Evolutionary conservation across 2,797 vertebrate genomes (phyloP), one percentile per base, ranked within the genome.

Genomic region (Fratercula arctica): DNA sequence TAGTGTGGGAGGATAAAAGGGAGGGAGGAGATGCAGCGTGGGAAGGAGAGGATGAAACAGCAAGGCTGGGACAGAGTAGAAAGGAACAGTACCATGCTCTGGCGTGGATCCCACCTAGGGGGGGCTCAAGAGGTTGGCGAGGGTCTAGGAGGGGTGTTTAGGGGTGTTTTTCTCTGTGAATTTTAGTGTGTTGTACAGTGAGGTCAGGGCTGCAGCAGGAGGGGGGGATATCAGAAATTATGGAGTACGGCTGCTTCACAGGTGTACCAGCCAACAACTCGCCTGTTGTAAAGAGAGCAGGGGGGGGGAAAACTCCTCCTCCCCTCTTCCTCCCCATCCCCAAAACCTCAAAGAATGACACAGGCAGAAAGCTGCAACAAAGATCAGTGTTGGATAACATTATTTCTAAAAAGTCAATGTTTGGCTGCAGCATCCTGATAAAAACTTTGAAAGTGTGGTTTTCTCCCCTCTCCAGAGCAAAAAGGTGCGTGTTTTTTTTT

Each of bases 191-290:
- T 25, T 35, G 21, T 17, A 7, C 1, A 26, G 37, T 2, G 28
- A 74, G 21, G 16, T 16, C 16, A 50, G 18, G 21, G 59, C 61
- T 88, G 31, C 25, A 76, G 39, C 29, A 17, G 41, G 25, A 51
- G 19, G 24, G 14, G 33, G 33, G 5, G 4, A 28, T 48, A 28
- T 19, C 29, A 48, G 48, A 82, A 60, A 60, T 56, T 9, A 15
- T 1, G 3, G 37, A 11, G 16, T 0, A 1, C 10, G 39, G 29
- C 23, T 39, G 41, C 82, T 72, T 39, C 48, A 16, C 7, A n/a
- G 29, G 12, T 12, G 31, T 13, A 16, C 13, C 16, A 29, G n/a
- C 31, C 43, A 39, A 16, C 11, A 51, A 9, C 23, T n/a, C 0
- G 0, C 4, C 3, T 54, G 18, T 19, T 51, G 23, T 2, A 31